phyloP scores from a whole-genome alignment of 2,888 invertebrate species.

The Crematogaster levior region DNA sequence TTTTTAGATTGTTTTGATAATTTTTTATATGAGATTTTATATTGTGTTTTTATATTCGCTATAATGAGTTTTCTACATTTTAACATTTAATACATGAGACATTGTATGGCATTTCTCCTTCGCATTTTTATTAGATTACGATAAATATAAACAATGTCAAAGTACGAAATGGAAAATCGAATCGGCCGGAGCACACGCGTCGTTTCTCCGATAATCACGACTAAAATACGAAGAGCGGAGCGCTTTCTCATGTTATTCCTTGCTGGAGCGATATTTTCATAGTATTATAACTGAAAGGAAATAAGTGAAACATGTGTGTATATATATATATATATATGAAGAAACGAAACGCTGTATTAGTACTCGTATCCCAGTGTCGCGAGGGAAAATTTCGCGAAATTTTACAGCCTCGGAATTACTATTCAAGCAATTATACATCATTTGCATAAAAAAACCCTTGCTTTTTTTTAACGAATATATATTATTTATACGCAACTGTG shows the following conservation, averaged over 20 bases:
- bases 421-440: neutral
- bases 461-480: neutral
- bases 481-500: slow-evolving; percentile 29
- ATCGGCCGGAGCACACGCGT: slow-evolving; percentile 52
- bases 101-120: slow-evolving; percentile 24
- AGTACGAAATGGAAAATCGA: slow-evolving; percentile 52
- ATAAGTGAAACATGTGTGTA: slow-evolving; percentile 49
- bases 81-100: neutral
- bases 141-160: slow-evolving; percentile 19
- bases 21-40: slow-evolving; percentile 34
- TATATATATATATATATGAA: slow-evolving; percentile 20
- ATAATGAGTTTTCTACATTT: slow-evolving; percentile 4
- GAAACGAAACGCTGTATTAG: slow-evolving; percentile 54
- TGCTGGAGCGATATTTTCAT: slow-evolving; percentile 74
- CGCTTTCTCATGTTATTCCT: slow-evolving; percentile 67
- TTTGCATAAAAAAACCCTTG: slow-evolving; percentile 14
- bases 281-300: slow-evolving; percentile 70
- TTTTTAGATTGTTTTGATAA: slow-evolving; percentile 1
- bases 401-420: neutral
- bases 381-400: slow-evolving; percentile 44
- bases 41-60: neutral
- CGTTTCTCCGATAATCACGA: slow-evolving; percentile 52
- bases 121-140: slow-evolving; percentile 30
- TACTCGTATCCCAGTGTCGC: slow-evolving; percentile 66
- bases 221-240: slow-evolving; percentile 56